phyloP scores from a whole-genome alignment of 2,113 vertebrate genomes.

The Etia nguti region DNA sequence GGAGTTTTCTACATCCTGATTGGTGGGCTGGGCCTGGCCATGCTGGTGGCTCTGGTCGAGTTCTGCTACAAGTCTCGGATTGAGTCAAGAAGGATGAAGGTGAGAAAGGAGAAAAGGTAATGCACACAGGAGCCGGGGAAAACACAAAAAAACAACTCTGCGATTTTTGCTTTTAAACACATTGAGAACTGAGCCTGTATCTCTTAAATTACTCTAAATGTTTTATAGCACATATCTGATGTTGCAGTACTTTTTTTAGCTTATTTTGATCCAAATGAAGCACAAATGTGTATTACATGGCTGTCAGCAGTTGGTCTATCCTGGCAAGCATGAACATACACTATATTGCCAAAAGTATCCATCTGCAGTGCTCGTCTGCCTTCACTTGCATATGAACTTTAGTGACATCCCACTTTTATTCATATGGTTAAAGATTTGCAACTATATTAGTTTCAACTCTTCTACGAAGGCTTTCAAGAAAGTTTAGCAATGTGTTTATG shows the following conservation, averaged over 20 bases:
- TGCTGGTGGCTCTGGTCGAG: conserved; percentile 98
- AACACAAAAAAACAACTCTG: background rate
- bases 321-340: background rate
- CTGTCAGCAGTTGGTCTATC: background rate
- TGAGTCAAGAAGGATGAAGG: conserved; percentile 97
- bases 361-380: background rate
- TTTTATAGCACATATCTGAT: background rate
- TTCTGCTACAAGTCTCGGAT: conserved; percentile 99
- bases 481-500: background rate
- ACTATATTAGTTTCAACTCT: background rate
- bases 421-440: background rate
- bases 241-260: background rate
- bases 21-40: conserved; percentile 93
- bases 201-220: background rate
- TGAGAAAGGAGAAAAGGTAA: conserved; percentile 51
- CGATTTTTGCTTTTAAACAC: background rate
- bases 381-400: background rate
- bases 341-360: accelerated
- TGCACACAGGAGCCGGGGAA: too few relatives aligned
- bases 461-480: background rate
- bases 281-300: background rate
- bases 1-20: conserved; percentile 99
- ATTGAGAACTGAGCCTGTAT: background rate
- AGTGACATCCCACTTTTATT: background rate
- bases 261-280: background rate